A percentile compares a stretch with the other conserved stretches of the same genome.
Evolutionary conservation across 2,113 vertebrate species (phyloP).

Genomic region (Passer montanus): DNA sequence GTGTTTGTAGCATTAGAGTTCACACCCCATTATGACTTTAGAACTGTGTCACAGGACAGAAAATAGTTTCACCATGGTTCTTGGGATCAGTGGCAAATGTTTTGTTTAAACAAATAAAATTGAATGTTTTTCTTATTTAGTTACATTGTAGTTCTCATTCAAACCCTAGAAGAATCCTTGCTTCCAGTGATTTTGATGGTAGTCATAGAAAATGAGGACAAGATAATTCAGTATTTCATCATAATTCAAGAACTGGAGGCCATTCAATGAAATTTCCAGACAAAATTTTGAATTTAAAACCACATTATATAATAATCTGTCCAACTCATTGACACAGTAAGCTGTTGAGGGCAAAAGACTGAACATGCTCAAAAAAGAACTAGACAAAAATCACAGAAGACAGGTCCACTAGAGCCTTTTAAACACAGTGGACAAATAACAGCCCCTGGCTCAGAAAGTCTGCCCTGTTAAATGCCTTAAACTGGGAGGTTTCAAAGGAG

Average conservation of each 20-base stretch:
- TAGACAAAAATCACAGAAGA: not conserved
- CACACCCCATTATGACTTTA: not conserved
- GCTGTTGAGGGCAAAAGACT: not conserved
- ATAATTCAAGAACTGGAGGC: not conserved
- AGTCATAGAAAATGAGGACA: not conserved
- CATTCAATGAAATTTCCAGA: not conserved
- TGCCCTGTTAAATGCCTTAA: constrained; percentile 17
- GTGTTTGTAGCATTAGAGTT: not conserved
- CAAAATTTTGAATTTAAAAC: not conserved
- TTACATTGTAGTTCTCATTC: not conserved
- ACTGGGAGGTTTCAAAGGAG: not conserved
- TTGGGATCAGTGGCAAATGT: not conserved
- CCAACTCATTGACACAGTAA: not conserved
- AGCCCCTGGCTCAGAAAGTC: constrained; percentile 5
- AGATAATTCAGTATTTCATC: not conserved
- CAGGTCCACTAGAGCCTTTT: not conserved
- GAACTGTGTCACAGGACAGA: not conserved
- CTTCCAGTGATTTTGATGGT: not conserved
- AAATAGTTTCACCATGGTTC: not conserved
- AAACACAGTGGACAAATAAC: not conserved
- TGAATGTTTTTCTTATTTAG: not conserved
- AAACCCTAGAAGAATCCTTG: not conserved
- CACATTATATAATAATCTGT: not conserved
- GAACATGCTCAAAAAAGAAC: not conserved
- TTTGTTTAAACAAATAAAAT: not conserved